Percentiles rank a stretch among this genome's conserved stretches.
phyloP scores from a whole-genome alignment of 2,113 vertebrate genomes.

The Papio anubis region DNA sequence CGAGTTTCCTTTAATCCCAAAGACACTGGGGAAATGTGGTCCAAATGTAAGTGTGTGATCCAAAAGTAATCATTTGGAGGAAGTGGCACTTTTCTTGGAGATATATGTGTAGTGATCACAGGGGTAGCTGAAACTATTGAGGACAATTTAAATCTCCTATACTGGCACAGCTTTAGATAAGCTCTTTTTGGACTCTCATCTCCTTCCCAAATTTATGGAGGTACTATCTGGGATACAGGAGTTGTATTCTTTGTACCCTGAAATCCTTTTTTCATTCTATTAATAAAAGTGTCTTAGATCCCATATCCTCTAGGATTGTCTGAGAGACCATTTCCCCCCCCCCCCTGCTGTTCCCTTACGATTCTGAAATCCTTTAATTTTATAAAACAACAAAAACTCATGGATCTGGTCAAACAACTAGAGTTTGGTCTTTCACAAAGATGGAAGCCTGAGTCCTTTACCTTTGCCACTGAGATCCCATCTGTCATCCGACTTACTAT shows the following conservation, averaged over 20 bases:
- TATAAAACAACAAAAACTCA: background rate
- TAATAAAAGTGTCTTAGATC: background rate
- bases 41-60: background rate
- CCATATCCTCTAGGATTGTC: background rate
- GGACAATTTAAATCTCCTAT: background rate
- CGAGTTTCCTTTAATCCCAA: background rate
- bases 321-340: fast-evolving
- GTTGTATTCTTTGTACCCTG: background rate
- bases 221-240: too few relatives aligned
- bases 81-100: background rate
- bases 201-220: background rate
- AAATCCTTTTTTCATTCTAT: background rate
- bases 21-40: background rate
- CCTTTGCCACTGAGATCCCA: background rate
- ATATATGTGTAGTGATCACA: background rate
- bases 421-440: background rate
- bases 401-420: background rate
- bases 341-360: background rate
- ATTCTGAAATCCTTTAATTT: constrained; percentile 1
- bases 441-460: background rate
- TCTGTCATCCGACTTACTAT: background rate
- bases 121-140: background rate
- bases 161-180: background rate
- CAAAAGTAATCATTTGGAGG: background rate
- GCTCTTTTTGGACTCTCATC: background rate